Evolutionary conservation across 2,888 invertebrate genomes (phyloP), one percentile per base, ranked within the genome.

Genomic region (Prostheceraeus crozeri): DNA sequence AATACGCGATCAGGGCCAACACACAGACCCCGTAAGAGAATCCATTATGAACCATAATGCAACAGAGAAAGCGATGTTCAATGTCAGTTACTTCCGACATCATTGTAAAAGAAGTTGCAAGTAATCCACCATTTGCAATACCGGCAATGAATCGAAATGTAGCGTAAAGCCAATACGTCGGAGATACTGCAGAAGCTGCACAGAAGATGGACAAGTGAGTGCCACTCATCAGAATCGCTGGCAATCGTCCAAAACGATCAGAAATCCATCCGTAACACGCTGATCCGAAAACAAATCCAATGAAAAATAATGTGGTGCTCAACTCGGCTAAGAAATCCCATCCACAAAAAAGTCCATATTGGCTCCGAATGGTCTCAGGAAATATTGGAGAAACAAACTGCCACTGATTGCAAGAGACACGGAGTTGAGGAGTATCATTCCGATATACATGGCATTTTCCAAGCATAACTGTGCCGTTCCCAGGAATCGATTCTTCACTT

Each of bases 251-350:
- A 52, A 30, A 68, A 67, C 64, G 66, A 57, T 70, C 69, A 16
- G 69, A 66, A 8, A 70, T 61, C 23, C 67, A 65, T n/a, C 70
- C 69, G 62, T 69, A 69, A 10, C 66, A 46, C 6, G 68, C 56
- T 27, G 68, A 67, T 8, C 70, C 70, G 16, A 66, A 54, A n/a
- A 70, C 62, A 33, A 69, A 62, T 2, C 70, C 70, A 35, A 65
- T 65, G 55, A 70, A 69, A 61, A 67, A 69, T 1, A 70, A 57
- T 0, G 68, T 65, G 52, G 67, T 65, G 4, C 68, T 64, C 1
- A 67, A 65, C 27, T 66, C 66, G 4, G 63, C 57, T 60, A 67
- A 62, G 55, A 61, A 66, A 30, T 63, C 64, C 35, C 60, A 56
- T 4, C 63, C 62, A 62, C 70, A 70, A 6, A 70, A 68, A 16